Evolutionary conservation across 2,113 vertebrate genomes (phyloP).

Genomic region (Trichomycterus rosablanca): DNA sequence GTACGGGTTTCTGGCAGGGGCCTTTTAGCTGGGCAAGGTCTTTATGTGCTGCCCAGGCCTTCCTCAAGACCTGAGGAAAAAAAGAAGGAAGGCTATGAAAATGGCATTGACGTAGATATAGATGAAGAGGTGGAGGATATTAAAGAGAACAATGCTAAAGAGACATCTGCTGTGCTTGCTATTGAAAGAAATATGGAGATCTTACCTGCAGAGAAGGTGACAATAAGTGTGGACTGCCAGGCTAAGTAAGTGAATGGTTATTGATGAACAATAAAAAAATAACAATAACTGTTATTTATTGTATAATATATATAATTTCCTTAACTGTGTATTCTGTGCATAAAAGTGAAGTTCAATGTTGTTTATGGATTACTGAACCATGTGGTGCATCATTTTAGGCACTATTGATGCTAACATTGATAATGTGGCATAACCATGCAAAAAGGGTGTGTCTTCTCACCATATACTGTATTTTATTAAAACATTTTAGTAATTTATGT

Average conservation of each 20-base stretch:
- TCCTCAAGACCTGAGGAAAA: slow-evolving; percentile 22
- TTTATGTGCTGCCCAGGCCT: neutral
- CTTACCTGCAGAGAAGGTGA: slow-evolving; percentile 66
- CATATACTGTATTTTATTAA: too few species aligned
- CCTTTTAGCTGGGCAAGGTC: neutral
- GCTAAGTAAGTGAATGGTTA: slow-evolving; percentile 68
- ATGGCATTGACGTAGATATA: neutral
- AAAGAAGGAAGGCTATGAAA: neutral
- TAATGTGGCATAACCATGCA: too few species aligned
- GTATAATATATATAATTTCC: too few species aligned
- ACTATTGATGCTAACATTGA: too few species aligned
- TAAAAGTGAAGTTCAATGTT: too few species aligned
- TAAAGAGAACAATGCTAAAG: slow-evolving; percentile 4
- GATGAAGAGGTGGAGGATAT: neutral
- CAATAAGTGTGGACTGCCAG: slow-evolving; percentile 66
- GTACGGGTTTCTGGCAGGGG: neutral
- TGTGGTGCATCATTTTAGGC: too few species aligned
- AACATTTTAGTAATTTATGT: too few species aligned
- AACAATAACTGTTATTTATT: too few species aligned
- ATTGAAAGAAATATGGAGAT: slow-evolving; percentile 57
- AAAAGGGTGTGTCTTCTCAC: too few species aligned
- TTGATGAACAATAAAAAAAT: neutral
- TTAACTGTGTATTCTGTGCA: too few species aligned
- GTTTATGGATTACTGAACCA: too few species aligned
- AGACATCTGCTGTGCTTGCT: slow-evolving; percentile 9